Evolutionary conservation across 1,140 invertebrate species (phyloP).

Genomic region (Aleiodes sp.): DNA sequence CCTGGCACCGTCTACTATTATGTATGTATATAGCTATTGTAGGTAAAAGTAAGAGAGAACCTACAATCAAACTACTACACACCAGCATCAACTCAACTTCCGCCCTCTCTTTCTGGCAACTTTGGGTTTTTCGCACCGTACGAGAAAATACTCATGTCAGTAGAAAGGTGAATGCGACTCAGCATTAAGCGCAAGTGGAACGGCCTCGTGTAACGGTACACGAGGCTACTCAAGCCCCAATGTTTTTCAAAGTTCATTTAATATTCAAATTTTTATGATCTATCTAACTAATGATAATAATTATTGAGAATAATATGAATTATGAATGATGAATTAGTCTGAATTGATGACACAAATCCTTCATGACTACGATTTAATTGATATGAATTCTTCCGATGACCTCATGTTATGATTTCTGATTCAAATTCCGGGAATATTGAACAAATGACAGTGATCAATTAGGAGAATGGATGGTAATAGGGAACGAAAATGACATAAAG

Average conservation of each 20-base stretch:
- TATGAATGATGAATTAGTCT: no score
- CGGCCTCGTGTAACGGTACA: constrained; percentile 6
- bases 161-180: constrained; percentile 14
- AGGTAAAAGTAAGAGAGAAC: not conserved
- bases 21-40: not conserved
- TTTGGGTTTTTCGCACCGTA: not conserved
- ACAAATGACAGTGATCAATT: no score
- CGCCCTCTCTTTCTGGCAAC: not conserved
- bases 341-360: no score
- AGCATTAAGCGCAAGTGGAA: constrained; percentile 15
- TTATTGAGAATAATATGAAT: no score
- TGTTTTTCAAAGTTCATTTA: not conserved
- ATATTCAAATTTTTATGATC: no score
- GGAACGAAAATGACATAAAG: no score
- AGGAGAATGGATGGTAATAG: no score
- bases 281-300: no score
- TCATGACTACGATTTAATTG: no score
- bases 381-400: no score
- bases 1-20: constrained; percentile 6
- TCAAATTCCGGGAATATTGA: no score
- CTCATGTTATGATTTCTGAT: no score
- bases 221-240: not conserved
- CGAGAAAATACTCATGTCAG: not conserved
- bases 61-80: not conserved
- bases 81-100: constrained; percentile 4